A percentile compares a stretch with the other conserved stretches of the same genome.
phyloP scores from a whole-genome alignment of 2,888 invertebrate genomes.

The Watsonalla binaria region DNA sequence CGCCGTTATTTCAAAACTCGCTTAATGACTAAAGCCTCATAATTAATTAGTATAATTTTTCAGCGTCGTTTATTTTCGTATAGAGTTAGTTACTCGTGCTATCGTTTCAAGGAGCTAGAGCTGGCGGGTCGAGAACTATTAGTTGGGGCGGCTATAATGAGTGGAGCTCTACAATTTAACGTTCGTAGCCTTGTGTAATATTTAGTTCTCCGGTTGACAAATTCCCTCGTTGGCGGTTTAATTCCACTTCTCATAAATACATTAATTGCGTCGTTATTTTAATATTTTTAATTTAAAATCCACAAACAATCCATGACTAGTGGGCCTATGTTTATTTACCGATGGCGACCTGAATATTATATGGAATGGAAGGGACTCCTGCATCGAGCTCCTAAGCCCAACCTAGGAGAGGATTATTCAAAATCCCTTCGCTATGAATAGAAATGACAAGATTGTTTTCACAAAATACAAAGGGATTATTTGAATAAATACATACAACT shows the following conservation, averaged over 20 bases:
- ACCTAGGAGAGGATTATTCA: background rate
- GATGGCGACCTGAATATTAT: background rate
- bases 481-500: background rate
- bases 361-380: background rate
- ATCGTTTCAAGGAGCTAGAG: background rate
- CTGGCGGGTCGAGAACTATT: constrained; percentile 14
- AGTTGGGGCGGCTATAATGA: constrained; percentile 26
- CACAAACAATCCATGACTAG: background rate
- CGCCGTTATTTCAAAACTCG: constrained; percentile 14
- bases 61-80: constrained; percentile 2
- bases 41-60: background rate
- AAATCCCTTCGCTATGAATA: background rate
- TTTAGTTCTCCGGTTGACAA: constrained; percentile 31
- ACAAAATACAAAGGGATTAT: background rate
- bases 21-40: background rate
- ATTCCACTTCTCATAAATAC: constrained; percentile 25
- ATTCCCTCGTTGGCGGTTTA: constrained; percentile 28
- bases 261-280: constrained; percentile 23
- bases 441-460: background rate
- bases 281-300: constrained; percentile 14
- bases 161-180: constrained; percentile 24
- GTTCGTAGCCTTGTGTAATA: constrained; percentile 24
- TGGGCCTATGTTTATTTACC: background rate
- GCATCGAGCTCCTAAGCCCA: background rate
- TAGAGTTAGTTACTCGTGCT: constrained; percentile 5